Evolutionary conservation across 2,113 vertebrate species (phyloP), one percentile per base, ranked within the genome.

Genomic region (Hippolais icterina): DNA sequence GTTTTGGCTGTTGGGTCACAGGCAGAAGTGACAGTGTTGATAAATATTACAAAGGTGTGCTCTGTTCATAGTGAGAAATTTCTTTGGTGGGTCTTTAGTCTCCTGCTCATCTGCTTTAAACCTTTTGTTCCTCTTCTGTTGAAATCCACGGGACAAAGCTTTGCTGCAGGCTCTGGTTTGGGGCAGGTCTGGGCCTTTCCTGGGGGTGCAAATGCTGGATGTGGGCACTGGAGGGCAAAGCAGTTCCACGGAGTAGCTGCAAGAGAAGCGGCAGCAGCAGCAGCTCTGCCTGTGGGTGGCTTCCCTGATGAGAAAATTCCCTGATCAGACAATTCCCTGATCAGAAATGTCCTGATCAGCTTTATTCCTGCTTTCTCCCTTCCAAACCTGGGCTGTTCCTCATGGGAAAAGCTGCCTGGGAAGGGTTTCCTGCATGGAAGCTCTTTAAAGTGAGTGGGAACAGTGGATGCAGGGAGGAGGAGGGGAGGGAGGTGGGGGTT

Each of bases 211-310:
- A 54, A 20, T 92, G 71, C 93, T 78, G 83, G 10, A 0, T 29
- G 24, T 13, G 76, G 92, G 75, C 96, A 31, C 96, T 78, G 94
- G 93, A 92, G 96, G 96, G 96, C 96, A 89, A 90, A 89, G 83
- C 63, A 4, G 75, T 1, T 72, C 84, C 84, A 12, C 7, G 7
- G 7, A 6, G 37, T 0, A 27, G 63, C 87, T 69, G n/a, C 7
- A 44, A 33, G 63, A 46, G 75, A 7, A 52, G 56, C n/a, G 37
- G 70, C 46, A 28, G 69, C 18, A 41, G 42, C 64, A 70, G 71
- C 79, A 18, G 3, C 12, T 11, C 5, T 8, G 37, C 18, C 1
- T 4, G 17, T 1, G 61, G 74, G 41, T 16, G 70, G 16, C 49
- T 77, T 35, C 53, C 25, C 42, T 57, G 70, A 3, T 8, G 52